Evolutionary conservation across 2,797 vertebrate species (phyloP).

Genomic region (Eulemur coronatus): DNA sequence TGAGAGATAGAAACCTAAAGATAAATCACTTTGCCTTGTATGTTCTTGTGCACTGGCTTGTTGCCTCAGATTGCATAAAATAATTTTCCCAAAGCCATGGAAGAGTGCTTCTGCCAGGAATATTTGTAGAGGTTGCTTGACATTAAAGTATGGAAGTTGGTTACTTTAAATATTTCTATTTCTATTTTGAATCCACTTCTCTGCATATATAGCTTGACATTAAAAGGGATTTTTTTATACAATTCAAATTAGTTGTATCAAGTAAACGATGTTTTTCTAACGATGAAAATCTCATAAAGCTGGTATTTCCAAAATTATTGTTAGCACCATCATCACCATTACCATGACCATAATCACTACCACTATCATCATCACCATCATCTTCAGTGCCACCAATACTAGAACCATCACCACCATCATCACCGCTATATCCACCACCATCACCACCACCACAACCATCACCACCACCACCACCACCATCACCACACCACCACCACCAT

Average conservation of each 20-base stretch:
- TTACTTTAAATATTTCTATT: constrained; percentile 33
- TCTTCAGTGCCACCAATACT: rapidly evolving
- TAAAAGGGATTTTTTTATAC: constrained; percentile 19
- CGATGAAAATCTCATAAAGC: not conserved
- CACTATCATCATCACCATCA: no score
- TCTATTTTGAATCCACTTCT: constrained; percentile 48
- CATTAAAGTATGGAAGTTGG: not conserved
- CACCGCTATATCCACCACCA: no score
- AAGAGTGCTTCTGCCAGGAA: not conserved
- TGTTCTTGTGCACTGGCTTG: not conserved
- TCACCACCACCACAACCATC: rapidly evolving
- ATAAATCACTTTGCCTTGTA: not conserved
- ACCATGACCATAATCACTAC: no score
- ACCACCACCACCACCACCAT: rapidly evolving
- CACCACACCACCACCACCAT: rapidly evolving
- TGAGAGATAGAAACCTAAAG: not conserved
- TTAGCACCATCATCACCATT: not conserved
- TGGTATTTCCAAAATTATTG: not conserved
- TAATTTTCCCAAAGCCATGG: not conserved
- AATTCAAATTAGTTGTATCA: constrained; percentile 47
- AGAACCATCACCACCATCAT: rapidly evolving
- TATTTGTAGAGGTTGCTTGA: constrained; percentile 26
- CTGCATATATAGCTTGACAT: constrained; percentile 32
- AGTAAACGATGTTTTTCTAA: constrained; percentile 13
- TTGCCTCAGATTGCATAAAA: not conserved